These are phyloP conservation scores for Volucella zonaria DNA, from an alignment of 2,888 invertebrate species.

Conservation along the genomic window DNA sequence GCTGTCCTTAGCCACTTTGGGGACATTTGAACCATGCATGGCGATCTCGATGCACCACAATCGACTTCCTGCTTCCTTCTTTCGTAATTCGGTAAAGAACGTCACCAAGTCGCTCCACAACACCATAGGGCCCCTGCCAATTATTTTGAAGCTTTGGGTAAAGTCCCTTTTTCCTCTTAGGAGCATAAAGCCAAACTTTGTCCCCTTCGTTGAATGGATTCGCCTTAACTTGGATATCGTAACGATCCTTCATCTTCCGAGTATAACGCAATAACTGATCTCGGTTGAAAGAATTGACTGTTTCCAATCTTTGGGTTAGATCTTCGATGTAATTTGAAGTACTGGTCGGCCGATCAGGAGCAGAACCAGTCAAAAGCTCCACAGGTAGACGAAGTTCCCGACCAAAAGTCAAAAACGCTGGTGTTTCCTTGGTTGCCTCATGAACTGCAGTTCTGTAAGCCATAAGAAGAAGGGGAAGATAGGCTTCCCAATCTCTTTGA, in stretches of 20 bases:
- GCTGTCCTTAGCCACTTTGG: constrained; percentile 2
- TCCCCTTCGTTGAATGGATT: neutral
- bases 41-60: no score
- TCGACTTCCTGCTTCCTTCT: no score
- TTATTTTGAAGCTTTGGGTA: constrained; percentile 20
- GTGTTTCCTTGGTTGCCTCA: constrained; percentile 24
- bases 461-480: constrained; percentile 19
- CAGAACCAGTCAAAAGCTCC: neutral
- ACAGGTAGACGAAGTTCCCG: constrained; percentile 13
- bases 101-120: no score
- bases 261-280: constrained; percentile 4
- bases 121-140: no score
- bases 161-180: constrained; percentile 9
- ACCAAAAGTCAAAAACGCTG: constrained; percentile 26
- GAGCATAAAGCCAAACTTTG: constrained; percentile 32
- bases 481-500: constrained; percentile 25
- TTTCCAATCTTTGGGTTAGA: no score
- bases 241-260: constrained; percentile 19
- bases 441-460: constrained; percentile 7
- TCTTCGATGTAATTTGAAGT: constrained; percentile 13
- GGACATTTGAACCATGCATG: constrained; percentile 7
- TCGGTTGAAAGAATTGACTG: neutral
- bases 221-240: constrained; percentile 18
- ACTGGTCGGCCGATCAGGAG: neutral
- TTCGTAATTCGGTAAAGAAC: no score